Evolutionary conservation across 2,113 vertebrate species (phyloP), one percentile per base, ranked within the genome.

Genomic region (Chloropsis cyanopogon): DNA sequence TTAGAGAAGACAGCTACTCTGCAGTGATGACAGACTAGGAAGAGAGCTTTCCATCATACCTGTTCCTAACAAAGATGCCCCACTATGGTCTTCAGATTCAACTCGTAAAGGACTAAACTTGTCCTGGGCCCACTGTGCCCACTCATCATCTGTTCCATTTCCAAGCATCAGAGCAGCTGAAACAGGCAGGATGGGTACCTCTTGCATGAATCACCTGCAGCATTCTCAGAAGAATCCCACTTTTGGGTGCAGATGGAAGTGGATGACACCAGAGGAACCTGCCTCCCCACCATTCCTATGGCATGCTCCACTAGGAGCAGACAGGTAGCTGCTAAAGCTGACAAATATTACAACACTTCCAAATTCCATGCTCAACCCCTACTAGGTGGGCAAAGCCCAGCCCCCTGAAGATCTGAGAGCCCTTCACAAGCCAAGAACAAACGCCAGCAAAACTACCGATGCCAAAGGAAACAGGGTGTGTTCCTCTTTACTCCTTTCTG

Each of bases 31-130:
- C 5, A 54, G 19, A 68, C 1, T 15, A 12, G 14, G 19, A 49
- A 59, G 83, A 84, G 10, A 75, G 8, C 9, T 75, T 70, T 70
- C 1, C 4, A 33, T 47, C 28, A 5, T 1, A 12, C 5, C 31
- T 31, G 13, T 9, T 73, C 65, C 60, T 64, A 69, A 59, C 0
- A 1, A 82, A 60, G 53, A 84, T 39, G 20, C 4, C 29, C 29
- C 1, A 1, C 42, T 35, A 9, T 1, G 7, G 42, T 61, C 44
- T 82, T 60, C 28, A 54, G 14, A 50, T 57, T 33, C 0, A 0
- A n/a, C 33, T 66, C 14, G 21, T 33, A 47, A 50, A 29, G 39
- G 26, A 50, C 29, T n/a, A 17, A 42, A 66, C 22, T 20, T 23
- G 29, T 31, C 35, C 39, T 20, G 15, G 37, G 23, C 11, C 19